Conservation (phyloP, 2,888 invertebrate genomes). For the Agapetus fuscipes region DNA sequence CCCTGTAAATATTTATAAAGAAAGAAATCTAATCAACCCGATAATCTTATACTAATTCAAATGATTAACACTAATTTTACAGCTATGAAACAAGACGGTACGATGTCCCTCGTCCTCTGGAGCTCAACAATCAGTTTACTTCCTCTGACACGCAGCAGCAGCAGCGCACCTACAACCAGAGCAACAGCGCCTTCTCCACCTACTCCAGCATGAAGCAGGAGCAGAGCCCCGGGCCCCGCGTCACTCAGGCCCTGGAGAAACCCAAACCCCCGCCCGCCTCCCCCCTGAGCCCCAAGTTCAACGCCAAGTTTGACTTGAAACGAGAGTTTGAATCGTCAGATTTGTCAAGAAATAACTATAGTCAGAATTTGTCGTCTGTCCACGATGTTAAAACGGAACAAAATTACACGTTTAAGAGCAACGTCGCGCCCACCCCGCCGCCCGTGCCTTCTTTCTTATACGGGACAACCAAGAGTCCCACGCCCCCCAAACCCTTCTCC, state of each 20-base stretch:
- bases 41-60: not conserved
- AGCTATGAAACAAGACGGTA: conserved; percentile 48
- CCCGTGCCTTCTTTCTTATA: conserved; percentile 3
- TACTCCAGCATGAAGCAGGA: conserved; percentile 22
- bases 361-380: conserved; percentile 16
- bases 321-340: conserved; percentile 31
- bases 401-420: conserved; percentile 8
- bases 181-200: conserved; percentile 20
- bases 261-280: conserved; percentile 30
- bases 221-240: conserved; percentile 24
- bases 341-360: conserved; percentile 19
- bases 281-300: conserved; percentile 41
- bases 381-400: conserved; percentile 17
- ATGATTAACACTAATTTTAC: conserved; percentile 22
- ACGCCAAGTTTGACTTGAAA: conserved; percentile 37
- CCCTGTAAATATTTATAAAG: no score
- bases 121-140: conserved; percentile 26
- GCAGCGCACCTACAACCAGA: conserved; percentile 34
- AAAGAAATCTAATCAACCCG: no score
- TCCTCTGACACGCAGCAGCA: conserved; percentile 30
- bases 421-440: conserved; percentile 9
- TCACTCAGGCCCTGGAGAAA: conserved; percentile 19
- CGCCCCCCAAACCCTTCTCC: conserved; percentile 18
- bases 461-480: conserved; percentile 16
- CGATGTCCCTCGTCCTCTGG: conserved; percentile 39